A percentile compares a stretch with the other conserved stretches of the same genome.
These are phyloP conservation scores for Planococcus citri DNA, from an alignment of 1,140 invertebrate genomes.

Conservation along the genomic window DNA sequence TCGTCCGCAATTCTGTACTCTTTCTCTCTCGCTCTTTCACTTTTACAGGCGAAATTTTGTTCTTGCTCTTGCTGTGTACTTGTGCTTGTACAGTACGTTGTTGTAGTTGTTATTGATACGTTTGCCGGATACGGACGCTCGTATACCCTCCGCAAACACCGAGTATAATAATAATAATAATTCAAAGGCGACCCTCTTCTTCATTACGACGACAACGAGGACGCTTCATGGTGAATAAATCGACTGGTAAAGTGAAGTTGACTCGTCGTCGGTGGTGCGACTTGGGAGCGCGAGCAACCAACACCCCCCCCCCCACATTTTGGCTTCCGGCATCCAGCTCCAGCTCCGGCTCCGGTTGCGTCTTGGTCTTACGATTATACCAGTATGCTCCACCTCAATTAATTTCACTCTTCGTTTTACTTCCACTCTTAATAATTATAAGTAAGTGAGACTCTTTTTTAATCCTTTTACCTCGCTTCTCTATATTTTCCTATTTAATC, in stretches of 20 bases:
- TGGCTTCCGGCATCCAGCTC: neutral
- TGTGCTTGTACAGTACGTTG: neutral
- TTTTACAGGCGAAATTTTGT: neutral
- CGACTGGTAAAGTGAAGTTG: constrained; percentile 16
- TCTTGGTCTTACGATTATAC: neutral
- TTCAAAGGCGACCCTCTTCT: constrained; percentile 15
- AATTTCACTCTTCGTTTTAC: neutral
- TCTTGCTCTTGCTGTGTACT: too few relatives aligned
- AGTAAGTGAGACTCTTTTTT: constrained; percentile 3
- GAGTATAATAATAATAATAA: constrained; percentile 16
- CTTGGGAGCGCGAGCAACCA: neutral
- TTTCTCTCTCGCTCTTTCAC: neutral
- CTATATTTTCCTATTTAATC: neutral
- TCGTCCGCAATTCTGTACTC: too few relatives aligned
- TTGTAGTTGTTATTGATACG: constrained; percentile 12
- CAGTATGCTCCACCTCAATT: constrained; percentile 5
- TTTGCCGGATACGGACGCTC: constrained; percentile 11
- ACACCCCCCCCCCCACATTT: neutral
- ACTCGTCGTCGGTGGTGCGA: constrained; percentile 1
- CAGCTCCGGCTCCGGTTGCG: neutral
- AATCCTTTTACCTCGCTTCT: constrained; percentile 9
- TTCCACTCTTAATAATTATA: constrained; percentile 12
- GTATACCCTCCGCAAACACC: constrained; percentile 14
- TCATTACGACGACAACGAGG: neutral
- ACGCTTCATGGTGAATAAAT: constrained; percentile 17